phyloP scores from a whole-genome alignment of 2,888 invertebrate genomes.

The Phengaris arion region DNA sequence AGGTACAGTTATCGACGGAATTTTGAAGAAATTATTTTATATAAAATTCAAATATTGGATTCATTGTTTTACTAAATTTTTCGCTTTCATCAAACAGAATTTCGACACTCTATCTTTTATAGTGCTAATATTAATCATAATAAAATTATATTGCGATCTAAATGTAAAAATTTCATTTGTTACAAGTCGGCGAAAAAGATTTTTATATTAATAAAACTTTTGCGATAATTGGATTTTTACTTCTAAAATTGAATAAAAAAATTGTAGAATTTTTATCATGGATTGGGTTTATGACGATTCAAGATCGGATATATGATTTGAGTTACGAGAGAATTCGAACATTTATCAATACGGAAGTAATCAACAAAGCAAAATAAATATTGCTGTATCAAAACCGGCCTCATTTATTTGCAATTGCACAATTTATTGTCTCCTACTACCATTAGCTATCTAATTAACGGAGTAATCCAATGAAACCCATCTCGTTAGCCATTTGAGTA shows the following conservation, averaged over 20 bases:
- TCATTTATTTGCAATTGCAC: background rate
- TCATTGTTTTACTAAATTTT: slow-evolving; percentile 2
- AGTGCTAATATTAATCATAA: background rate
- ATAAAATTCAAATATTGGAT: slow-evolving; percentile 10
- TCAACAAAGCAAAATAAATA: background rate
- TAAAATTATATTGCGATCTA: background rate
- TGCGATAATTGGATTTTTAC: too few relatives aligned
- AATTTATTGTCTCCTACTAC: background rate
- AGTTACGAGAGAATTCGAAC: too few relatives aligned
- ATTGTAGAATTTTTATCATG: too few relatives aligned
- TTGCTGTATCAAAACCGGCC: background rate
- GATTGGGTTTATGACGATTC: too few relatives aligned
- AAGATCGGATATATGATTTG: too few relatives aligned
- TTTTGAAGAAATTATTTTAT: slow-evolving; percentile 18
- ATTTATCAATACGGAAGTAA: too few relatives aligned
- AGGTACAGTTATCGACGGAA: slow-evolving; percentile 29
- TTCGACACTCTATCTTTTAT: background rate
- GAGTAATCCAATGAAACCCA: slow-evolving; percentile 31
- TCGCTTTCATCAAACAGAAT: background rate
- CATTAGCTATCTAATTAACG: slow-evolving; percentile 34
- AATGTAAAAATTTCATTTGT: too few relatives aligned
- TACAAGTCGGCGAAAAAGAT: too few relatives aligned
- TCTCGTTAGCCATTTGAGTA: slow-evolving; percentile 14
- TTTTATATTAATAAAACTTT: too few relatives aligned
- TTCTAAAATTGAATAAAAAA: too few relatives aligned